Evolutionary conservation across 2,888 invertebrate genomes (phyloP).

Genomic region (Apoda limacodes): DNA sequence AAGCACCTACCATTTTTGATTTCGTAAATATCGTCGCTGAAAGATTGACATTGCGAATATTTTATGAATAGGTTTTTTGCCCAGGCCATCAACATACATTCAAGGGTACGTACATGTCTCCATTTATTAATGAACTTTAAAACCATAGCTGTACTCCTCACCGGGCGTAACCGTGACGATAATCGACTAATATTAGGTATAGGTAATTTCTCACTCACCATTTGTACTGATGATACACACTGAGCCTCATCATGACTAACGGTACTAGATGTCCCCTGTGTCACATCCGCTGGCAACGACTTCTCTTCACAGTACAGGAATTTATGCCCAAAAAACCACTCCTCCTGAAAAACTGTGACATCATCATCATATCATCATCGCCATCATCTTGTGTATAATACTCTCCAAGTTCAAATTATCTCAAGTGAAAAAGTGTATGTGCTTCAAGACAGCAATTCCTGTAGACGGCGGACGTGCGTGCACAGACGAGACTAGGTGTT

Average conservation of each 20-base stretch:
- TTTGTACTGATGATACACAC: no score
- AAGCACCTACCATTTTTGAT: slow-evolving; percentile 5
- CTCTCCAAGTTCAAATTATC: no score
- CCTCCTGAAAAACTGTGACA: no score
- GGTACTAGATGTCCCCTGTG: slow-evolving; percentile 2
- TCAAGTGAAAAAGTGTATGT: no score
- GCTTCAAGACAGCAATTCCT: no score
- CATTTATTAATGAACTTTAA: slow-evolving; percentile 12
- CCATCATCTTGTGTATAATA: no score
- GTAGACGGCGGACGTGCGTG: no score
- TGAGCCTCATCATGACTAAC: slow-evolving; percentile 1
- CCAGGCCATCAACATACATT: slow-evolving; percentile 6
- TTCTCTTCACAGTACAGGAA: slow-evolving; percentile 10
- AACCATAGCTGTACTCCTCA: slow-evolving; percentile 12
- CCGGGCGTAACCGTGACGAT: slow-evolving; percentile 10
- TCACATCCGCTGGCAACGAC: slow-evolving; percentile 10
- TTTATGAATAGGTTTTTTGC: slow-evolving; percentile 10
- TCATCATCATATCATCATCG: no score
- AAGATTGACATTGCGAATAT: slow-evolving; percentile 11
- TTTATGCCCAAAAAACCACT: slow-evolving; percentile 16
- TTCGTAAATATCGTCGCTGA: slow-evolving; percentile 8
- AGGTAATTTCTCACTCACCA: no score
- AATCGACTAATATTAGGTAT: slow-evolving; percentile 11
- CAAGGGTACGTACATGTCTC: slow-evolving; percentile 4
- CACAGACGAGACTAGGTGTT: no score